Evolutionary conservation across 2,888 invertebrate species (phyloP).

Genomic region (Drosophila setosimentum): DNA sequence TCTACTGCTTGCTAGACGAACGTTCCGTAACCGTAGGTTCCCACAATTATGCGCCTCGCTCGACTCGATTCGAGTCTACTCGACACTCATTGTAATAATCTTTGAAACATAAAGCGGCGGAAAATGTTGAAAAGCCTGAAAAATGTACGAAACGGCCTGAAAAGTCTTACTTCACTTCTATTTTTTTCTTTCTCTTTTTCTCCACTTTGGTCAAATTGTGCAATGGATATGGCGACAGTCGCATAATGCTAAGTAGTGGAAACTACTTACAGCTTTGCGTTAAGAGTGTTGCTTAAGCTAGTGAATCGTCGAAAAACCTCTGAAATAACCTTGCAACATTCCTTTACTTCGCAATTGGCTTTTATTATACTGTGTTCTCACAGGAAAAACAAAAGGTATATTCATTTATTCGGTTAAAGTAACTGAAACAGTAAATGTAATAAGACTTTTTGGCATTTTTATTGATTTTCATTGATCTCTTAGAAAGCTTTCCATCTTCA

Average conservation of each 20-base stretch:
- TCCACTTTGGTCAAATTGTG: slow-evolving; percentile 54
- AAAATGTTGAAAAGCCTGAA: slow-evolving; percentile 72
- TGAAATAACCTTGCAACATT: not conserved
- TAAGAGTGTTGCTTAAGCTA: not conserved
- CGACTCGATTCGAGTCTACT: slow-evolving; percentile 46
- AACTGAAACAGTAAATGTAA: not conserved
- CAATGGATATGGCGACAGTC: slow-evolving; percentile 64
- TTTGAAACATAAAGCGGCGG: slow-evolving; percentile 74
- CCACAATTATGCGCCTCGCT: slow-evolving; percentile 77
- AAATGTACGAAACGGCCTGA: slow-evolving; percentile 44
- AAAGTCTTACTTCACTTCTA: slow-evolving; percentile 65
- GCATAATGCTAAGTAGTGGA: slow-evolving; percentile 14
- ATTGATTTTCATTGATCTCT: not conserved
- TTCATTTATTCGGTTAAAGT: not conserved
- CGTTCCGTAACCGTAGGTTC: slow-evolving; percentile 78
- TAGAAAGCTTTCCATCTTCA: not conserved
- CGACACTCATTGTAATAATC: slow-evolving; percentile 70
- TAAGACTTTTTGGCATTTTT: not conserved
- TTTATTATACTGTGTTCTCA: not conserved
- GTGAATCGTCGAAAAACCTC: not conserved
- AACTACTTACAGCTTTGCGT: slow-evolving; percentile 11
- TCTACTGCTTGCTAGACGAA: slow-evolving; percentile 69
- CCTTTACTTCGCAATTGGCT: not conserved
- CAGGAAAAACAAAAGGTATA: not conserved
- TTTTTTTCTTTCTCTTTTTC: slow-evolving; percentile 14